phyloP scores from a whole-genome alignment of 2,888 invertebrate genomes.

The Maniola hyperantus region DNA sequence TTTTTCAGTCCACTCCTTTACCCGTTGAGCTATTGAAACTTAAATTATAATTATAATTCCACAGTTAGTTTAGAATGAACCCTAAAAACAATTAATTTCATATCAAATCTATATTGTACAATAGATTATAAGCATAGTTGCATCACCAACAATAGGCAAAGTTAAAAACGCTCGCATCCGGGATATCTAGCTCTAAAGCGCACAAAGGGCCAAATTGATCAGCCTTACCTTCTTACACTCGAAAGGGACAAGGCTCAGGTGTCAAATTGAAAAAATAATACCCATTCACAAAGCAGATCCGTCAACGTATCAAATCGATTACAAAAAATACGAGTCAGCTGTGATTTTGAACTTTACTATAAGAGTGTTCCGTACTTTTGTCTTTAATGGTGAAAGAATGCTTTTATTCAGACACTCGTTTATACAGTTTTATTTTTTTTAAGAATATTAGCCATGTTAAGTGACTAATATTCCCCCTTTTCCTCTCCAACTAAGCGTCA shows the following conservation, averaged over 20 bases:
- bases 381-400: too few species aligned
- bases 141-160: conserved; percentile 32
- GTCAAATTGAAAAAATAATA: conserved; percentile 68
- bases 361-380: conserved; percentile 5
- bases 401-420: too few species aligned
- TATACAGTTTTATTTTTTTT: too few species aligned
- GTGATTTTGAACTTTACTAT: not conserved
- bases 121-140: conserved; percentile 24
- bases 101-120: not conserved
- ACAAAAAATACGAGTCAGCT: conserved; percentile 26
- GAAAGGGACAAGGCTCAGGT: conserved; percentile 74
- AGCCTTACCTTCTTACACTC: conserved; percentile 56
- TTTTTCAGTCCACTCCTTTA: too few species aligned
- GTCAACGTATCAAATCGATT: conserved; percentile 74
- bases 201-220: conserved; percentile 68
- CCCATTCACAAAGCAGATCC: conserved; percentile 64
- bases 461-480: too few species aligned
- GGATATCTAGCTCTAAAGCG: conserved; percentile 44
- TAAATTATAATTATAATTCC: too few species aligned
- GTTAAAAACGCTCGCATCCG: conserved; percentile 56
- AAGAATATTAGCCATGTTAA: too few species aligned
- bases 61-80: too few species aligned
- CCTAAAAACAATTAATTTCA: too few species aligned
- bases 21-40: too few species aligned
- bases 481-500: too few species aligned